These are phyloP conservation scores for Drosophila villosipedis DNA, from an alignment of 2,888 invertebrate species.

Conservation along the genomic window DNA sequence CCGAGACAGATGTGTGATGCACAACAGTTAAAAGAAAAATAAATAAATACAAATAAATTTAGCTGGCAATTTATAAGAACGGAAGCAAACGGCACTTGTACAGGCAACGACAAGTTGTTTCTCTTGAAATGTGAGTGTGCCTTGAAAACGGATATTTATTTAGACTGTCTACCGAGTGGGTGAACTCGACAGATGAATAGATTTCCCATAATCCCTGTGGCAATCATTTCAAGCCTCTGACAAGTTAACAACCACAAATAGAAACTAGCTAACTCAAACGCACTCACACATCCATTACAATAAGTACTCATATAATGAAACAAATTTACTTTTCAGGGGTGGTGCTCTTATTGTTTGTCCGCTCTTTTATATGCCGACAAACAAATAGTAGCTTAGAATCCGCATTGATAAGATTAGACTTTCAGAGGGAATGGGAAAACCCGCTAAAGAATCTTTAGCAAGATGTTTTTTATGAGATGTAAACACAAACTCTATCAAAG, in stretches of 20 bases:
- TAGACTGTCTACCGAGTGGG: conserved; percentile 13
- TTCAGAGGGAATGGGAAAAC: conserved; percentile 7
- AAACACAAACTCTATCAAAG: neutral
- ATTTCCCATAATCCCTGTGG: conserved; percentile 13
- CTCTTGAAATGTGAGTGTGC: neutral
- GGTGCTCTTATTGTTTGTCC: conserved; percentile 37
- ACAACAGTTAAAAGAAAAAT: conserved; percentile 8
- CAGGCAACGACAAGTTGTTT: neutral
- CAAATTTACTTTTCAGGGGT: conserved; percentile 54
- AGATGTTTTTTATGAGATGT: neutral
- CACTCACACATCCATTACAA: neutral
- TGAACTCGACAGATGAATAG: conserved; percentile 33
- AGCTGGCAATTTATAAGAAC: conserved; percentile 58
- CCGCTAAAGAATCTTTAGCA: too few species aligned
- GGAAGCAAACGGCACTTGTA: conserved; percentile 40
- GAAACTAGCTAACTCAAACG: conserved; percentile 28
- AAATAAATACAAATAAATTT: conserved; percentile 34
- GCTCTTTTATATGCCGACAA: conserved; percentile 42
- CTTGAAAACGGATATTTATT: conserved; percentile 15
- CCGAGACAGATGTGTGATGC: conserved; percentile 27
- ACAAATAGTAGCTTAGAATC: conserved; percentile 40
- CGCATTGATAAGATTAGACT: conserved; percentile 46
- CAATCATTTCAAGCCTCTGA: conserved; percentile 10
- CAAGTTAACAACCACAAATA: conserved; percentile 1
- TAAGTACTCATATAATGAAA: conserved; percentile 17